Percentiles rank a stretch among this genome's conserved stretches.
These are phyloP conservation scores for Polia nebulosa DNA, from an alignment of 2,888 invertebrate species.

Conservation along the genomic window DNA sequence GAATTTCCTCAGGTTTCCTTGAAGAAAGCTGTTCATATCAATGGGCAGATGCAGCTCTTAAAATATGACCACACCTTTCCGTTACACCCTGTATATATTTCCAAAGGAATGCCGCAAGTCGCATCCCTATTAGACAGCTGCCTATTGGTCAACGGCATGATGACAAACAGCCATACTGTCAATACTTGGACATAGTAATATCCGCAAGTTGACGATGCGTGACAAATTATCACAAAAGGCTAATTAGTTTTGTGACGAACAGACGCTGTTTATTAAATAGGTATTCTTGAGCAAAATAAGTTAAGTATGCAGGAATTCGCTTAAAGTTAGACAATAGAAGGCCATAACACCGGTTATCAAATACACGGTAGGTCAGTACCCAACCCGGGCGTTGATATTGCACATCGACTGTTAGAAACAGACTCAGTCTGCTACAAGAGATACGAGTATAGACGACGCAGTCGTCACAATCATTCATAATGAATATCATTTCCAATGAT, in stretches of 20 bases:
- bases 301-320: neutral
- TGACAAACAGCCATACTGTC: conserved; percentile 10
- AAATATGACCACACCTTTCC: too few species aligned
- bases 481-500: too few species aligned
- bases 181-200: conserved; percentile 18
- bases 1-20: too few species aligned
- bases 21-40: too few species aligned
- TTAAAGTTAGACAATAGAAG: neutral
- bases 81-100: too few species aligned
- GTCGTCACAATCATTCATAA: too few species aligned
- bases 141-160: conserved; percentile 30
- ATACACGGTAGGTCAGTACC: neutral
- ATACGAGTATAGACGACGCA: too few species aligned
- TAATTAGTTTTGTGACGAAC: conserved; percentile 4
- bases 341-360: neutral
- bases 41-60: too few species aligned
- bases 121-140: neutral
- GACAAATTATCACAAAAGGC: conserved; percentile 30
- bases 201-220: conserved; percentile 42
- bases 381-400: neutral
- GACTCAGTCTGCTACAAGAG: neutral
- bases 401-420: neutral
- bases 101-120: neutral
- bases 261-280: neutral
- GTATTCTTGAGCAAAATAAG: conserved; percentile 4